phyloP scores from a whole-genome alignment of 2,113 vertebrate genomes.

The Theropithecus gelada region DNA sequence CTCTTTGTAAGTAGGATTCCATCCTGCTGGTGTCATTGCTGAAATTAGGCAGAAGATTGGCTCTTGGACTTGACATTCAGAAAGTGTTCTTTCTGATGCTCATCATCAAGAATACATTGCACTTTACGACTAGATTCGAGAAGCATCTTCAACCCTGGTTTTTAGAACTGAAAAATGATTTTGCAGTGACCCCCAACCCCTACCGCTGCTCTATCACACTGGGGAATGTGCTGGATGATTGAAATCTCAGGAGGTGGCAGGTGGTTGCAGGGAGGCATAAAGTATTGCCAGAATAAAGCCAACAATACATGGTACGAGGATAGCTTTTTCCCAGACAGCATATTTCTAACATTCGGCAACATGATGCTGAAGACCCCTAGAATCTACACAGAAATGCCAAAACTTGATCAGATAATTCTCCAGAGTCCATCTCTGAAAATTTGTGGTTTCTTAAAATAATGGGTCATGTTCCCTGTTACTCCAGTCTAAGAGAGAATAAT shows the following conservation, averaged over 20 bases:
- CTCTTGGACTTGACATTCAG: background rate
- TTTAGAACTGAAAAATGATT: background rate
- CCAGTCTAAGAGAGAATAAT: background rate
- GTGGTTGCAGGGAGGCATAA: background rate
- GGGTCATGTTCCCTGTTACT: no score
- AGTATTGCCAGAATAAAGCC: background rate
- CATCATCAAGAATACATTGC: background rate
- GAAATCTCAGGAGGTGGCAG: background rate
- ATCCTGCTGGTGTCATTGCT: accelerated
- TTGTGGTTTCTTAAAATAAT: background rate
- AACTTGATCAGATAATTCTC: background rate
- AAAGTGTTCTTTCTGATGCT: accelerated
- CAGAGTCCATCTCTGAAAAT: background rate
- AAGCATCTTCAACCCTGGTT: background rate
- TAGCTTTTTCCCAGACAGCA: background rate
- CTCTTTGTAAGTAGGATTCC: accelerated
- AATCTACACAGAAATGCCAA: background rate
- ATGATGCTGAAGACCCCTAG: background rate
- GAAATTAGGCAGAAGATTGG: accelerated
- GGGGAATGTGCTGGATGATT: background rate
- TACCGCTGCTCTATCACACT: no score
- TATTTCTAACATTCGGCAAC: background rate
- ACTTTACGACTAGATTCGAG: background rate
- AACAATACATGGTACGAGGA: background rate
- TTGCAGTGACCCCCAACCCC: background rate